phyloP scores from a whole-genome alignment of 2,888 invertebrate genomes.

The Rhaphigaster nebulosa region DNA sequence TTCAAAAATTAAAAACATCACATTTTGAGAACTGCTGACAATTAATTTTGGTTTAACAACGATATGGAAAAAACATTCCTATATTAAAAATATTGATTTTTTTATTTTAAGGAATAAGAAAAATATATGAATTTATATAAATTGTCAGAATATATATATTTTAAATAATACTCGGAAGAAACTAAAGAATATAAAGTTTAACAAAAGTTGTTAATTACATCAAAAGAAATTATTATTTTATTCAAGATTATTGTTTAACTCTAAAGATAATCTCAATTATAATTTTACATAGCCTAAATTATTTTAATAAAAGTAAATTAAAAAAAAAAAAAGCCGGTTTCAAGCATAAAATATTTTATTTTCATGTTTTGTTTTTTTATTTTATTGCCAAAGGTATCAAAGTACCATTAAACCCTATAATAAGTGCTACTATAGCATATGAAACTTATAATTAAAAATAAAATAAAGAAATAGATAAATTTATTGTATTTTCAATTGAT shows the following conservation, averaged over 20 bases:
- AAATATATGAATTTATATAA: too few relatives aligned
- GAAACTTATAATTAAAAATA: too few relatives aligned
- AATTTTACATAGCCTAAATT: not conserved
- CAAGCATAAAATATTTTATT: not conserved
- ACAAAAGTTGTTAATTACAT: not conserved
- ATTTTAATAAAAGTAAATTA: not conserved
- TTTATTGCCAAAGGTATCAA: too few relatives aligned
- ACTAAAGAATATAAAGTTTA: not conserved
- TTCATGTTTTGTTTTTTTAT: not conserved
- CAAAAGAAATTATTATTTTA: not conserved
- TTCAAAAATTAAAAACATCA: not conserved
- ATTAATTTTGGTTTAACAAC: not conserved
- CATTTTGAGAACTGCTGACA: not conserved
- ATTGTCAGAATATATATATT: too few relatives aligned
- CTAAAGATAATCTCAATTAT: not conserved
- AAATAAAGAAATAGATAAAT: not conserved
- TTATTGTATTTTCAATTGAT: constrained; percentile 52
- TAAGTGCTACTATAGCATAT: too few relatives aligned
- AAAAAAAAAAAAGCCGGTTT: not conserved
- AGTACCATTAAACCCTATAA: too few relatives aligned
- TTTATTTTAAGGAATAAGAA: not conserved
- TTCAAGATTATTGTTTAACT: not conserved
- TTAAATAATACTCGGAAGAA: too few relatives aligned
- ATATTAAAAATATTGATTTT: not conserved
- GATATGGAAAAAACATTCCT: not conserved